Evolutionary conservation across 2,888 invertebrate species (phyloP), one percentile per base, ranked within the genome.

Genomic region (Endotricha flammealis): DNA sequence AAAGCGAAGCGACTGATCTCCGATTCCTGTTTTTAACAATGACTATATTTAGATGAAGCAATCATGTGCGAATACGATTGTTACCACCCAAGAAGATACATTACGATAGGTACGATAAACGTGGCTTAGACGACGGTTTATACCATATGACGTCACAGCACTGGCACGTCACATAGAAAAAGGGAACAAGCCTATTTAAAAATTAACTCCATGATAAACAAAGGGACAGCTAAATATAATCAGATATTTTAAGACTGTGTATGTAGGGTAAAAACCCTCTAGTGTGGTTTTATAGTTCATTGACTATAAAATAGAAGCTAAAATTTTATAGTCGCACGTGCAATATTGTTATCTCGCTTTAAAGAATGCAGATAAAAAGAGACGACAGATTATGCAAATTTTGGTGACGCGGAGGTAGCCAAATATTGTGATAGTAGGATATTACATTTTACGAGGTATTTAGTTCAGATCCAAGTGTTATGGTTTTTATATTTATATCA

Each of bases 121-220:
- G n/a, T n/a, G n/a, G n/a, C n/a, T n/a, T n/a, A n/a, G n/a, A n/a
- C n/a, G n/a, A n/a, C n/a, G n/a, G n/a, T n/a, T n/a, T n/a, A 13
- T 33, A 22, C 4, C 11, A 30, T 11, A 37, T 38, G 40, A 41
- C 41, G 38, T 40, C 40, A 39, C 30, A 10, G 22, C 40, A 39
- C 30, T 10, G 22, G 9, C 17, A 36, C 38, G 29, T 17, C 12
- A 22, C 30, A 29, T 30, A 39, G 24, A 39, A 41, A 39, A 45
- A 42, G 29, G 47, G 38, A 35, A 38, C 36, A 37, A 11, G 33
- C 36, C 36, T 31, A 30, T 37, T 46, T 45, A 50, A 47, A 47
- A 42, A 45, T 44, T 45, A 40, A 45, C 42, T 36, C 36, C 33
- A 13, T 16, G 16, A 29, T 42, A 32, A 32, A 29, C 30, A 32